Base-by-base conservation (phyloP, 2,888 invertebrate species). In the Antheraea yamamai region DNA sequence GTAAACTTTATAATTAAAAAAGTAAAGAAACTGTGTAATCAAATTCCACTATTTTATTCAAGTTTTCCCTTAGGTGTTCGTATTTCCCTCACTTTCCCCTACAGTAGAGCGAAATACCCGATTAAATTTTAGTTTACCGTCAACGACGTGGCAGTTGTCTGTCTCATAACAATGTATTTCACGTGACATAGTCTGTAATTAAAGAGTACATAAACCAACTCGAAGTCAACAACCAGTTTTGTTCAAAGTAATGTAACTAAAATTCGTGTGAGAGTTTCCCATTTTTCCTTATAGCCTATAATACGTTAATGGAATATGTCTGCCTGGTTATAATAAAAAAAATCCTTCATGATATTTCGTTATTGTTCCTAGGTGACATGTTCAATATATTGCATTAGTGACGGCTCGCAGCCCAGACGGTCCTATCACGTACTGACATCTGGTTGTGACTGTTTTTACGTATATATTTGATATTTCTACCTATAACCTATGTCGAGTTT, bases 311-410 rank as follows among this genome's bases (percentile, higher is more conserved):
- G 23, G 39, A 72, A 61, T 72, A 47, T 30, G 39, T 47, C 61
- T 26, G 58, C 7, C 51, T 52, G 72, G 55, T 51, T 72, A 73
- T 68, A 66, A 47, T 47, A 47, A 47, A 72, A 73, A 72, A 73
- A 72, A 73, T 39, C 66, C 72, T 72, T 35, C 66, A 64, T 72
- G 72, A 72, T 73, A 75, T 75, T 73, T 73, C 66, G 61, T 61
- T 83, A 83, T 85, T 71, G 73, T 75, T 79, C 80, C 76, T 78
- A 76, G 80, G 81, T 82, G 84, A 81, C 85, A 85, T 87, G 85
- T 90, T 87, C 89, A 88, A 89, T 91, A 89, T 89, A 88, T 88
- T 87, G 87, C 82, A 87, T 91, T 90, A 90, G 86, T 87, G 84
- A 85, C 89, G 85, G 90, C 84, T 91, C 88, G 86, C 81, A 74